phyloP scores from a whole-genome alignment of 2,888 invertebrate genomes.

The Thecocarcelia acutangulata region DNA sequence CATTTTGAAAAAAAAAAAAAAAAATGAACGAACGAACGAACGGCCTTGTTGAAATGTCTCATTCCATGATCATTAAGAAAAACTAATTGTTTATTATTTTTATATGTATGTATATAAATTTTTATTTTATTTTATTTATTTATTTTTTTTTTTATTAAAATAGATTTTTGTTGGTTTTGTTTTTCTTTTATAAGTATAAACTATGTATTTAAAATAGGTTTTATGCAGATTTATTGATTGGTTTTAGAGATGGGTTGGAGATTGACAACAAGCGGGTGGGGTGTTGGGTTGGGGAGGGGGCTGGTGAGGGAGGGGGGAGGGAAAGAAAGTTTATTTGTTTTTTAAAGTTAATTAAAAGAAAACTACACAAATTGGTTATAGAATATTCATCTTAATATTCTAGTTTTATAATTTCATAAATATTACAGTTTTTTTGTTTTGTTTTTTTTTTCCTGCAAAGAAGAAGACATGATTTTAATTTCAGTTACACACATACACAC shows the following conservation, averaged over 20 bases:
- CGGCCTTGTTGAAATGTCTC: slow-evolving; percentile 56
- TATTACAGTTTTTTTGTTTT: slow-evolving; percentile 2
- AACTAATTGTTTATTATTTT: slow-evolving; percentile 54
- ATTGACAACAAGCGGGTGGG: neutral
- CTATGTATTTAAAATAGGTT: slow-evolving; percentile 50
- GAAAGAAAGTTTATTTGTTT: slow-evolving; percentile 29
- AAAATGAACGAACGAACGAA: no score
- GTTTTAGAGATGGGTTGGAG: slow-evolving; percentile 16
- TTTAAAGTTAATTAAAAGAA: slow-evolving; percentile 37
- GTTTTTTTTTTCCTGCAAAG: neutral
- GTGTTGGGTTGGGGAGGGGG: neutral
- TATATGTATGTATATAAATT: slow-evolving; percentile 28
- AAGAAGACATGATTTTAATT: slow-evolving; percentile 31
- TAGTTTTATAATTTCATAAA: neutral
- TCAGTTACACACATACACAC: neutral
- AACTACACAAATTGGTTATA: slow-evolving; percentile 21
- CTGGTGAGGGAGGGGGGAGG: neutral
- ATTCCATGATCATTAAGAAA: slow-evolving; percentile 59
- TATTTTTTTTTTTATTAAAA: slow-evolving; percentile 47
- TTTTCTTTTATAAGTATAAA: no score
- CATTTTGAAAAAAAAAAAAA: slow-evolving; percentile 28
- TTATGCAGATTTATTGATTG: slow-evolving; percentile 39
- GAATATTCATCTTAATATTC: slow-evolving; percentile 24
- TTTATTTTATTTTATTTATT: slow-evolving; percentile 34
- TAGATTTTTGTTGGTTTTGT: slow-evolving; percentile 33